These are phyloP conservation scores for Hedya salicella DNA, from an alignment of 2,888 invertebrate species.

Conservation along the genomic window DNA sequence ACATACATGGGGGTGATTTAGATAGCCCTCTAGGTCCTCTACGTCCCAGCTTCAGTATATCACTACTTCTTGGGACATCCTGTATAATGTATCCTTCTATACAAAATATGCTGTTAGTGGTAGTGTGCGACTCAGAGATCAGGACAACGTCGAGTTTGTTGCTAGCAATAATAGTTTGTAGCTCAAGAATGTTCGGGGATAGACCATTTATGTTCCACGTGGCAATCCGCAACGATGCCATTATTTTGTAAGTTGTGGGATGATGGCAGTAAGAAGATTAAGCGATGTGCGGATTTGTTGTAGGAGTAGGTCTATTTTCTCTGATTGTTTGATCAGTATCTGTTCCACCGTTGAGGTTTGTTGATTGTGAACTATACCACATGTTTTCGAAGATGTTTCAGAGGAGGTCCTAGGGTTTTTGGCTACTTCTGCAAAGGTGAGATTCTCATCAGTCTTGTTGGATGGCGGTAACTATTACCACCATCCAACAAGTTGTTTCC, in stretches of 20 bases:
- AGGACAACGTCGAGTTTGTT: background rate
- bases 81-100: too few species aligned
- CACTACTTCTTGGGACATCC: too few species aligned
- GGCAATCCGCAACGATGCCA: background rate
- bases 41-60: too few species aligned
- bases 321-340: constrained; percentile 18
- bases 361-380: background rate
- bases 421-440: background rate
- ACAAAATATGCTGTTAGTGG: too few species aligned
- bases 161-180: background rate
- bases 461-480: background rate
- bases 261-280: constrained; percentile 2
- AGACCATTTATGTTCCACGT: constrained; percentile 22
- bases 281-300: constrained; percentile 10
- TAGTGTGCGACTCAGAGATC: background rate
- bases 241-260: constrained; percentile 10
- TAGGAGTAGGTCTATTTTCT: constrained; percentile 19
- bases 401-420: background rate
- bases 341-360: constrained; percentile 1
- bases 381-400: too few species aligned
- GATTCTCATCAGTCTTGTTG: background rate
- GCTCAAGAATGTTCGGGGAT: constrained; percentile 7
- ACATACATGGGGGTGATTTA: too few species aligned
- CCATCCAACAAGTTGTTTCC: too few species aligned
- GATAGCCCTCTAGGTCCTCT: too few species aligned